Conservation (phyloP, 2,888 invertebrate genomes). For the Napeogenes inachia region DNA sequence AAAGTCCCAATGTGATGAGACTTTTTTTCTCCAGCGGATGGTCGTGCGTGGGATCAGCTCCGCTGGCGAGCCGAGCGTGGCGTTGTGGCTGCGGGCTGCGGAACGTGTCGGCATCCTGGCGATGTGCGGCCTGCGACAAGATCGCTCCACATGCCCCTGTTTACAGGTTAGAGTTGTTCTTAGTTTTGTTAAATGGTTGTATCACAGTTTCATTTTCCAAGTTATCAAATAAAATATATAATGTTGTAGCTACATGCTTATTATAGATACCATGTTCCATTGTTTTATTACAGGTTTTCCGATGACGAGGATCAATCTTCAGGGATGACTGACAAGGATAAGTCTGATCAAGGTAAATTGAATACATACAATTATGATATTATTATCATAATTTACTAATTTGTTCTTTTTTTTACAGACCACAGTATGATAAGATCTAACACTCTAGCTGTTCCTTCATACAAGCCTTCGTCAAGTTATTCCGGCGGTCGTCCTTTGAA, state of each 20-base stretch:
- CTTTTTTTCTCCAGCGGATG: constrained; percentile 52
- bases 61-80: constrained; percentile 70
- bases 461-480: constrained; percentile 64
- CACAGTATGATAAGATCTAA: constrained; percentile 74
- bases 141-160: constrained; percentile 73
- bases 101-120: constrained; percentile 74
- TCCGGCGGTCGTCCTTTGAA: constrained; percentile 59
- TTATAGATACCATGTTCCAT: background rate
- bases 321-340: constrained; percentile 75
- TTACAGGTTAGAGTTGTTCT: constrained; percentile 50
- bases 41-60: constrained; percentile 73
- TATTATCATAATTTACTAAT: background rate
- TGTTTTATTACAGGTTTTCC: constrained; percentile 57
- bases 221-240: background rate
- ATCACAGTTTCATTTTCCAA: background rate
- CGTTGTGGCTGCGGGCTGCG: constrained; percentile 69
- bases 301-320: constrained; percentile 73
- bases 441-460: constrained; percentile 71
- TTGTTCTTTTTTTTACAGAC: constrained; percentile 48
- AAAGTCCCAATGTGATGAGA: no score
- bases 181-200: background rate
- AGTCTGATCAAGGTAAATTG: constrained; percentile 58
- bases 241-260: background rate
- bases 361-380: background rate
- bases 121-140: constrained; percentile 71